phyloP scores from a whole-genome alignment of 2,113 vertebrate species.

The Oryzias curvinotus region DNA sequence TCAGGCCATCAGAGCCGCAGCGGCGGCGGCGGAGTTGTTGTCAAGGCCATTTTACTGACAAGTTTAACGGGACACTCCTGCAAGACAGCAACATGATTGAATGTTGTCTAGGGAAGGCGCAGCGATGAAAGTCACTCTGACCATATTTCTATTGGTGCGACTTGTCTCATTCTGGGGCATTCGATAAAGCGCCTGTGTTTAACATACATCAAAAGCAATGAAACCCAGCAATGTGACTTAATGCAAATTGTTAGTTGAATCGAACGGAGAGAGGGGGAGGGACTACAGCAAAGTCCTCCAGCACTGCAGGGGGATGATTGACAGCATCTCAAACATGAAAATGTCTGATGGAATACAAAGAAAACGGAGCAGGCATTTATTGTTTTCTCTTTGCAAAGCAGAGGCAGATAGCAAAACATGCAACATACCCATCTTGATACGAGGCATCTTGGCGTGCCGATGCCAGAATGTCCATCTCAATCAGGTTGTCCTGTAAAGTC shows the following conservation, averaged over 20 bases:
- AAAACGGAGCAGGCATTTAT: constrained; percentile 37
- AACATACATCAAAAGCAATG: constrained; percentile 37
- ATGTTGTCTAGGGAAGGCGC: constrained; percentile 48
- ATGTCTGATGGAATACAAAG: constrained; percentile 30
- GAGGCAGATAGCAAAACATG: constrained; percentile 68
- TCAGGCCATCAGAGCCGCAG: constrained; percentile 47
- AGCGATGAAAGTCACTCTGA: constrained; percentile 50
- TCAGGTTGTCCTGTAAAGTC: constrained; percentile 99
- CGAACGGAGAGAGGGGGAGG: constrained; percentile 32
- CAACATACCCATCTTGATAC: constrained; percentile 95
- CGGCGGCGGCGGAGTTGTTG: constrained; percentile 33
- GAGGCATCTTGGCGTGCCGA: constrained; percentile 90
- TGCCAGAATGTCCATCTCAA: constrained; percentile 99
- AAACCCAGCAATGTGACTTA: constrained; percentile 44
- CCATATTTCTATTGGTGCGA: constrained; percentile 40
- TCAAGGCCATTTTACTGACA: constrained; percentile 61
- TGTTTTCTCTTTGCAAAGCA: constrained; percentile 53
- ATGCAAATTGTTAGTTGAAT: constrained; percentile 51
- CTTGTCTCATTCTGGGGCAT: constrained; percentile 21
- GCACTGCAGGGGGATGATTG: constrained; percentile 43
- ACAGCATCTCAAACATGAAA: constrained; percentile 43
- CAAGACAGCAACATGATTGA: constrained; percentile 60
- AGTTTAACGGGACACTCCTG: constrained; percentile 51
- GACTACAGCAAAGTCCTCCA: constrained; percentile 20
- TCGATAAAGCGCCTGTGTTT: constrained; percentile 41